Percentiles rank a stretch among this genome's conserved stretches.
Conservation (phyloP, 2,797 vertebrate genomes). For the Aphelocoma californica region DNA sequence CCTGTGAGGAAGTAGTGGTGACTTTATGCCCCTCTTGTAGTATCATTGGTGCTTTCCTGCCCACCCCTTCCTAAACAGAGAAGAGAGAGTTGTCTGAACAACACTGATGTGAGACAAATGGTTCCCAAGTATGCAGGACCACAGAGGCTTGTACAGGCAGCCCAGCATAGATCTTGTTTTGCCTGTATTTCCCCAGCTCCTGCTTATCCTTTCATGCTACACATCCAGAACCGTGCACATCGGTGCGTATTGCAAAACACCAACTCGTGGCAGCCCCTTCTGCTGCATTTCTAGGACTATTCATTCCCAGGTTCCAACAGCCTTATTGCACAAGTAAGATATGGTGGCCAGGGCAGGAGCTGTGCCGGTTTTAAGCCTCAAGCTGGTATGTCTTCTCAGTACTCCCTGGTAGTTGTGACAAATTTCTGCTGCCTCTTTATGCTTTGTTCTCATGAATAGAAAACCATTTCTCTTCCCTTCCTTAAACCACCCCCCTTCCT, state of each 20-base stretch:
- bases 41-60: background rate
- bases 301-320: background rate
- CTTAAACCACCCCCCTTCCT: background rate
- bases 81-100: background rate
- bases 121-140: background rate
- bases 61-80: background rate
- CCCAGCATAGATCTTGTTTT: background rate
- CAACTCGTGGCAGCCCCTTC: background rate
- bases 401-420: background rate
- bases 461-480: background rate
- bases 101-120: background rate
- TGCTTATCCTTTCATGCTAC: background rate
- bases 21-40: background rate
- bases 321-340: background rate
- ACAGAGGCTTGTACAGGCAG: background rate
- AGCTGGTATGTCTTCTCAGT: background rate
- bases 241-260: background rate
- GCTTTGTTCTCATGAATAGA: background rate
- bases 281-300: background rate
- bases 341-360: background rate
- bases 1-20: background rate
- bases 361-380: background rate
- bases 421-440: background rate
- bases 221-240: background rate
- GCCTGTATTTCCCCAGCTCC: background rate